Base-by-base conservation (phyloP, 1,140 invertebrate species). In the Camponotus floridanus region DNA sequence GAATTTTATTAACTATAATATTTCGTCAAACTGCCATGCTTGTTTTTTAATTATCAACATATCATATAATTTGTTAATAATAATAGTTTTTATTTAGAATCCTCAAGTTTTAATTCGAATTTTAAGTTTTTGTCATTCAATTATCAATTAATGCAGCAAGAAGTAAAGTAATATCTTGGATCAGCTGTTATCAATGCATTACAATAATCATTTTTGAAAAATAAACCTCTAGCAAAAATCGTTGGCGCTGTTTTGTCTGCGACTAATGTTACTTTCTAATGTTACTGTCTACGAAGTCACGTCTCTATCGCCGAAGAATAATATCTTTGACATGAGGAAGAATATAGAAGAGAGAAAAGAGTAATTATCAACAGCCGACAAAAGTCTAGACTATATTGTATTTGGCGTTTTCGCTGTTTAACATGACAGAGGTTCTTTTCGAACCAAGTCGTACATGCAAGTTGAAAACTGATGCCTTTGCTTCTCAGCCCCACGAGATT, bases 381-480 rank as follows among this genome's bases (percentile, higher is more conserved):
- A 74, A 74, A 83, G 67, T 74, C 26, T 13, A 31, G 18, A 31
- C 4, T 15, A 13, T 61, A 39, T 61, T 59, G 26, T 59, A 55
- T 18, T 18, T 15, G 36, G 11, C 39, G 79, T 83, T 83, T 83
- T 83, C 79, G 31, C 79, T 74, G 79, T 71, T 80, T 85, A 85
- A 81, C 84, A 85, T 85, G 65, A 85, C 76, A 85, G n/a, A 68
- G 42, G 62, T 61, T 48, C 45, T 21, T 48, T 68, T 13, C 9
- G 21, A 51, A 42, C 2, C n/a, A 18, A 31, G 21, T 62, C 9
- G 59, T 65, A 67, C 62, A 31, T 85, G 76, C 39, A 21, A 65
- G n/a, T 11, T 39, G 33, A 68, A 85, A 85, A 61, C 74, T 80
- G 31, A 36, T 59, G 26, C 13, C 64, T 80, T 36, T 18, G 62